Evolutionary conservation across 2,113 vertebrate genomes (phyloP).

Genomic region (Salvelinus fontinalis): DNA sequence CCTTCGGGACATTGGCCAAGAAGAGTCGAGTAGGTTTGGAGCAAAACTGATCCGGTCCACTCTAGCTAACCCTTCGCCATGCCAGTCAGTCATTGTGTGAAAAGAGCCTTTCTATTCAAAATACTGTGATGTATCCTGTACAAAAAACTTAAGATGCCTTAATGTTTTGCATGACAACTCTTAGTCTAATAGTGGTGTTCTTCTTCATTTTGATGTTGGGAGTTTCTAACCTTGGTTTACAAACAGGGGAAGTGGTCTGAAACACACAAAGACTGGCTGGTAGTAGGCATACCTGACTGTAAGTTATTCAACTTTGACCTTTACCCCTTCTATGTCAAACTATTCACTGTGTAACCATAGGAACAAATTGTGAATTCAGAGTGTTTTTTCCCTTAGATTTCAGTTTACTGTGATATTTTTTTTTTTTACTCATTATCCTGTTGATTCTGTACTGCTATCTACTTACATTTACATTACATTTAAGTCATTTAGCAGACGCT

Average conservation of each 20-base stretch:
- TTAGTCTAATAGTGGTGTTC: slow-evolving; percentile 76
- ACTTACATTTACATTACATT: too few relatives aligned
- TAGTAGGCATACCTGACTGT: slow-evolving; percentile 55
- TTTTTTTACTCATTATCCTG: slow-evolving; percentile 64
- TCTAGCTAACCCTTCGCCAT: slow-evolving; percentile 77
- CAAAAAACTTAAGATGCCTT: slow-evolving; percentile 95
- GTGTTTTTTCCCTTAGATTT: slow-evolving; percentile 69
- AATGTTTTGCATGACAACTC: slow-evolving; percentile 99
- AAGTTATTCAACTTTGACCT: slow-evolving; percentile 47
- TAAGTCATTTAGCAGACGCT: too few relatives aligned
- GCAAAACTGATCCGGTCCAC: slow-evolving; percentile 80
- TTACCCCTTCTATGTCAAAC: slow-evolving; percentile 50
- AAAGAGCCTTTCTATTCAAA: slow-evolving; percentile 85
- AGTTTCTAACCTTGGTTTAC: slow-evolving; percentile 72
- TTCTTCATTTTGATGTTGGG: slow-evolving; percentile 44
- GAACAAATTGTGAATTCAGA: slow-evolving; percentile 72
- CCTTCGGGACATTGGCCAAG: slow-evolving; percentile 66
- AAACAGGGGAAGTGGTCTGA: slow-evolving; percentile 55
- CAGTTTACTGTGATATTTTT: slow-evolving; percentile 65
- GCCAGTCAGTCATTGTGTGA: slow-evolving; percentile 86
- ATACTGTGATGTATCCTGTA: slow-evolving; percentile 96
- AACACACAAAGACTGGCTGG: slow-evolving; percentile 71
- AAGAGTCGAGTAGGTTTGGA: slow-evolving; percentile 77
- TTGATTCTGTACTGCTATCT: slow-evolving; percentile 44
- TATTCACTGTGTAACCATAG: slow-evolving; percentile 74